Evolutionary conservation across 2,113 vertebrate genomes (phyloP).

Genomic region (Chlorodrepanis virens): DNA sequence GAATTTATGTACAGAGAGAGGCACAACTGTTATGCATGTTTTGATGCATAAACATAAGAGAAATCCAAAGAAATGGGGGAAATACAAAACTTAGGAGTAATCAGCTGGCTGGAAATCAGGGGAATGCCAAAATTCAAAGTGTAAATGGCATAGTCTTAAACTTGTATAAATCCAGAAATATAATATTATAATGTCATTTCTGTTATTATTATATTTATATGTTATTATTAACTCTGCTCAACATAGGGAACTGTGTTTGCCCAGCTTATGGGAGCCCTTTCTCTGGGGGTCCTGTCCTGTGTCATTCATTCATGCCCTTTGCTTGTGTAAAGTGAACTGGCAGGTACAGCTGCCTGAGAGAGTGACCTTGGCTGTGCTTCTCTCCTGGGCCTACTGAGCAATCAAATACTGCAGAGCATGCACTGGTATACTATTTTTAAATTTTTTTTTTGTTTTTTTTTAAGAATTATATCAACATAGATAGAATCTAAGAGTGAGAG

Average conservation of each 20-base stretch:
- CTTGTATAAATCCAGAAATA: neutral
- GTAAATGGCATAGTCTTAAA: neutral
- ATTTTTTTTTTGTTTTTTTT: neutral
- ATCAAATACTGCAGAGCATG: neutral
- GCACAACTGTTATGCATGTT: neutral
- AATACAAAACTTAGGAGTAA: neutral
- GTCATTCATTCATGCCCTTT: neutral
- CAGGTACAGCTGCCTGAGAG: neutral
- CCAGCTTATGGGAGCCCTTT: neutral
- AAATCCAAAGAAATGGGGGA: neutral
- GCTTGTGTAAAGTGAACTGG: rapidly evolving
- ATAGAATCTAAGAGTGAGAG: neutral
- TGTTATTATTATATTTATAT: too few species aligned
- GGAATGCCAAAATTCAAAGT: neutral
- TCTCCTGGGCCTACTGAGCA: rapidly evolving
- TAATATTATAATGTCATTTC: too few species aligned
- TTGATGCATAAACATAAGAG: neutral
- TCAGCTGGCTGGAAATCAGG: neutral
- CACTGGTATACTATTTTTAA: neutral
- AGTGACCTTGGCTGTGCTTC: neutral
- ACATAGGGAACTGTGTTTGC: rapidly evolving
- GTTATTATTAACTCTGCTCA: neutral
- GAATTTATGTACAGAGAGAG: neutral
- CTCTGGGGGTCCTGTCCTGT: neutral
- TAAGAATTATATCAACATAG: neutral